Conservation (phyloP, 2,113 vertebrate species). For the Pedionomus torquatus region DNA sequence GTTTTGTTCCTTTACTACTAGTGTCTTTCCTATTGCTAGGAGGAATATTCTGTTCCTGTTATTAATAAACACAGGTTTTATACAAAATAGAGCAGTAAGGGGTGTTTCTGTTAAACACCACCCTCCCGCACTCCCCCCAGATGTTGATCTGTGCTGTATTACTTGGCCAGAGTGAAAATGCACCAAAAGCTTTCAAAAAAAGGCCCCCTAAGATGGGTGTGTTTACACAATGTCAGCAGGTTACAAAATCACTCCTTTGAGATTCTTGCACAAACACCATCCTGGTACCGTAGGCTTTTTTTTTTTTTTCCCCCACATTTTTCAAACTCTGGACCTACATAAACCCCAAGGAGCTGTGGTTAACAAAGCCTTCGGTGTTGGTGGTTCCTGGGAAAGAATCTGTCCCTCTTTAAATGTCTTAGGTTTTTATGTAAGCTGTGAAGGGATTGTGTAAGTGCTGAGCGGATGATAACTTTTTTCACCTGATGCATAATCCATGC, state of each 20-base stretch:
- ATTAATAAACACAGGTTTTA: rapidly evolving
- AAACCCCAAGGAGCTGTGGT: not conserved
- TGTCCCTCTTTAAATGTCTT: not conserved
- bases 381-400: not conserved
- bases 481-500: not conserved
- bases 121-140: too few relatives aligned
- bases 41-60: not conserved
- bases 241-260: not conserved
- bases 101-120: not conserved
- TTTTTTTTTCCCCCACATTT: not conserved
- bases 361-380: not conserved
- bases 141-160: not conserved
- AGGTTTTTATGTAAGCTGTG: not conserved
- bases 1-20: not conserved
- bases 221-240: not conserved
- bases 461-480: not conserved
- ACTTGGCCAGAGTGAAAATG: not conserved
- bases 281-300: not conserved
- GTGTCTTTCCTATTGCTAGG: not conserved
- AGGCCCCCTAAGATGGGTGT: not conserved
- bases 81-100: not conserved
- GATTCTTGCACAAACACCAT: not conserved
- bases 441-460: not conserved
- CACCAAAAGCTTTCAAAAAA: not conserved
- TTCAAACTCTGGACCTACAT: not conserved